Evolutionary conservation across 2,888 invertebrate species (phyloP).

Genomic region (Diabrotica balteata): DNA sequence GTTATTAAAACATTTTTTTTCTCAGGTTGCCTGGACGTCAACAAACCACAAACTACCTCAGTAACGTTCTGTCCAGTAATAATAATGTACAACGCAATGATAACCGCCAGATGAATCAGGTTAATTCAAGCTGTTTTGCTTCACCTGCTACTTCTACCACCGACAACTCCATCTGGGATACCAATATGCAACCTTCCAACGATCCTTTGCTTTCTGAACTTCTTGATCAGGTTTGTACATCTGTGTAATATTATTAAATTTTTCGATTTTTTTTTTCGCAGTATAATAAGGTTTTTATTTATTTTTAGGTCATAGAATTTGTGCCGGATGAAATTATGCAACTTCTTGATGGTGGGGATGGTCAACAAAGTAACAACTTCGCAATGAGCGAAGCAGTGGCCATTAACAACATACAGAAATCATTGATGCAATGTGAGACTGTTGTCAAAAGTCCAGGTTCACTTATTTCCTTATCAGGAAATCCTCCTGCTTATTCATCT

Average conservation of each 20-base stretch:
- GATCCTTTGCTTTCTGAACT: constrained; percentile 83
- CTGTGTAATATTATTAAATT: not conserved
- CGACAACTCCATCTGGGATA: constrained; percentile 51
- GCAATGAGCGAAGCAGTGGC: constrained; percentile 76
- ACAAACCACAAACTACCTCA: constrained; percentile 57
- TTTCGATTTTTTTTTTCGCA: not conserved
- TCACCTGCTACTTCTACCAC: constrained; percentile 52
- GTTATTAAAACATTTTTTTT: not conserved
- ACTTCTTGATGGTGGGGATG: constrained; percentile 55
- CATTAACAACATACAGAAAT: constrained; percentile 89
- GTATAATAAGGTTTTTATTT: not conserved
- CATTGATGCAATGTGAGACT: constrained; percentile 86
- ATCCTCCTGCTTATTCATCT: constrained; percentile 68
- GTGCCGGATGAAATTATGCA: constrained; percentile 55
- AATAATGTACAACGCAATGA: constrained; percentile 52
- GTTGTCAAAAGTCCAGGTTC: constrained; percentile 69
- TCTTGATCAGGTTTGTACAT: constrained; percentile 65
- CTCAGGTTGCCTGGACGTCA: constrained; percentile 51
- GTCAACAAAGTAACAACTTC: constrained; percentile 42
- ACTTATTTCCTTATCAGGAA: constrained; percentile 63
- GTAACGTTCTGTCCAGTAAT: constrained; percentile 50
- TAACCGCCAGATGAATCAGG: constrained; percentile 42
- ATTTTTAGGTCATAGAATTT: constrained; percentile 46
- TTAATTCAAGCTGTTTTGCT: constrained; percentile 47
- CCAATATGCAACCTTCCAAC: constrained; percentile 49